Evolutionary conservation across 2,797 vertebrate genomes (phyloP).

Genomic region (Podargus strigoides): DNA sequence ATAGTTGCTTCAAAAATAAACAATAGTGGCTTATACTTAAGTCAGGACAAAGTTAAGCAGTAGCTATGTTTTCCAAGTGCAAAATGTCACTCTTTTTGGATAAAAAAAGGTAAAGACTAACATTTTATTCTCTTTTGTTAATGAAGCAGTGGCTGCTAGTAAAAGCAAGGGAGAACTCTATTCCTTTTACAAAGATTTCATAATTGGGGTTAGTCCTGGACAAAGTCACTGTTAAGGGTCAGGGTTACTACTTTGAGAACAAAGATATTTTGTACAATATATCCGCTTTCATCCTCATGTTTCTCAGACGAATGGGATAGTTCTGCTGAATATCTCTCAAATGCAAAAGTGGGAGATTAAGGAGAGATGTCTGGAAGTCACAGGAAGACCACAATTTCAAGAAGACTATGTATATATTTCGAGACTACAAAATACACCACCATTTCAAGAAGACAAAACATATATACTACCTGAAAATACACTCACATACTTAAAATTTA

Average conservation of each 20-base stretch:
- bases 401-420: not conserved
- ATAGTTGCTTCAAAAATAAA: not conserved
- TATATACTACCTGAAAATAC: not conserved
- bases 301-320: not conserved
- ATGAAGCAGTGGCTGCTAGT: not conserved
- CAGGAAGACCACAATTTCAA: not conserved
- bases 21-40: not conserved
- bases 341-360: not conserved
- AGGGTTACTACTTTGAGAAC: not conserved
- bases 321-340: not conserved
- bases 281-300: not conserved
- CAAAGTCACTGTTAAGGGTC: not conserved
- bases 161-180: not conserved
- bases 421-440: not conserved
- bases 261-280: not conserved
- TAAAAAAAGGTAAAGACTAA: not conserved
- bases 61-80: not conserved
- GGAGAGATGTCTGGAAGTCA: not conserved
- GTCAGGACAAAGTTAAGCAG: not conserved
- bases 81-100: not conserved
- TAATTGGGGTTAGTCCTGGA: not conserved
- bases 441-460: not conserved
- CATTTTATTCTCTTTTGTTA: not conserved
- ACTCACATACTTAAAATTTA: not conserved
- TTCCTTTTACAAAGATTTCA: not conserved